phyloP scores from a whole-genome alignment of 2,113 vertebrate genomes.

The human (Homo sapiens) region GRCh38 chr13:39766501-39767000 shows the following conservation, averaged over 20 bases:
- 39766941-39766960: background rate
- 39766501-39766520: background rate
- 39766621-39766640: conserved; percentile 57
- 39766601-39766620: conserved; percentile 54
- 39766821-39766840: conserved; percentile 29
- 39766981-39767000: too few relatives aligned
- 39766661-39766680: conserved; percentile 49
- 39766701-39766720: background rate
- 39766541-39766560: too few relatives aligned
- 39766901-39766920: conserved; percentile 12
- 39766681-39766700: conserved; percentile 64
- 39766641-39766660: conserved; percentile 47
- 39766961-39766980: background rate
- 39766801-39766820: conserved; percentile 67
- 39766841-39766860: conserved; percentile 64
- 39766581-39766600: background rate
- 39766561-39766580: too few relatives aligned
- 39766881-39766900: conserved; percentile 53
- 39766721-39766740: conserved; percentile 68
- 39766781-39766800: conserved; percentile 66
- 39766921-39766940: background rate
- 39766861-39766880: conserved; percentile 47
- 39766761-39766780: conserved; percentile 67
- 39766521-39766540: background rate
- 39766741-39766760: conserved; percentile 51